phyloP scores from a whole-genome alignment of 2,888 invertebrate genomes.

The Diaphora mendica region DNA sequence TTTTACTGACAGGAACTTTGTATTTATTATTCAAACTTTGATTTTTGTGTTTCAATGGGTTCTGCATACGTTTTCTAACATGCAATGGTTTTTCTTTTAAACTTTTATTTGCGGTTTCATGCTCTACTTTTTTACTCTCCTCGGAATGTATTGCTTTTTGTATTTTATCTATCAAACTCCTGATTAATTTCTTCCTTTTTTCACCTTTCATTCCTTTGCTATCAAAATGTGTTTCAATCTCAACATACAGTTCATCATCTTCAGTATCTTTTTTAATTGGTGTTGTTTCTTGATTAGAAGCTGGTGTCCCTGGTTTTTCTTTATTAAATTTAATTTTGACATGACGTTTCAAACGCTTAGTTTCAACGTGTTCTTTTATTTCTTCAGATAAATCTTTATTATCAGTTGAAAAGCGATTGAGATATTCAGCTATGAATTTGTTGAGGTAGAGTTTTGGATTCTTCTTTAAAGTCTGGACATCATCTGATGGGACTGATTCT shows the following conservation, averaged over 20 bases:
- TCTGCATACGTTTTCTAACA: constrained; percentile 70
- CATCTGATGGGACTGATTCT: constrained; percentile 10
- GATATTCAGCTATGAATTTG: constrained; percentile 59
- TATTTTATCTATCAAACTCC: constrained; percentile 73
- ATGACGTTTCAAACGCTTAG: constrained; percentile 69
- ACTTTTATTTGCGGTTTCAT: constrained; percentile 37
- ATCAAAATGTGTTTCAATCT: constrained; percentile 81
- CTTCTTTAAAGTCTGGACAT: constrained; percentile 15
- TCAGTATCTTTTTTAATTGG: constrained; percentile 53
- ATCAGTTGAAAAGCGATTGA: constrained; percentile 49
- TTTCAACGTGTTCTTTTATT: constrained; percentile 26
- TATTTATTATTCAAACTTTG: constrained; percentile 50
- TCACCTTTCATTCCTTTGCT: constrained; percentile 74
- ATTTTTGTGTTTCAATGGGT: constrained; percentile 60
- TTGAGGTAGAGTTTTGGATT: constrained; percentile 52
- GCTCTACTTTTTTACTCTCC: constrained; percentile 12
- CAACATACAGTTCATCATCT: constrained; percentile 76
- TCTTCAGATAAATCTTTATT: constrained; percentile 30
- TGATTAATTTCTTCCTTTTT: constrained; percentile 73
- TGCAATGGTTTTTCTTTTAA: constrained; percentile 56
- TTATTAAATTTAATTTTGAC: constrained; percentile 63
- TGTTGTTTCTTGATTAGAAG: constrained; percentile 25
- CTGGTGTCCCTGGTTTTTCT: not conserved
- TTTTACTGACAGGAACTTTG: constrained; percentile 37
- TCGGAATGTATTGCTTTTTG: constrained; percentile 72